Base-by-base conservation (phyloP, 2,888 invertebrate genomes). In the Parnassius orleans region DNA sequence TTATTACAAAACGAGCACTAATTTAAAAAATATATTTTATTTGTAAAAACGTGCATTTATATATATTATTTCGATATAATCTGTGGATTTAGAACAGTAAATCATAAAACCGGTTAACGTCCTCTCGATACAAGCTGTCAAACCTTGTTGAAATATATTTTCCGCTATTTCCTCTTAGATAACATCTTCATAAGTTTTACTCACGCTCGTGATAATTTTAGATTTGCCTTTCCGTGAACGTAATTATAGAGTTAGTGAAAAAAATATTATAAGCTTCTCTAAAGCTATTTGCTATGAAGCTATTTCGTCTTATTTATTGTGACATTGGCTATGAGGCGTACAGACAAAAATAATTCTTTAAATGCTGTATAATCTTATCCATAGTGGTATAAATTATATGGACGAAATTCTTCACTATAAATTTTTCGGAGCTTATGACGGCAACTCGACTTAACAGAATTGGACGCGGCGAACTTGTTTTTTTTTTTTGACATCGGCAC, bases 1-100 rank as follows among this genome's bases (percentile, higher is more conserved):
- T 42, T 42, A 10, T 14, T 10, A 53, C n/a, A 15, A 44, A 24
- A 52, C 33, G 24, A 46, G 42, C 54, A 48, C 55, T 60, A 48
- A 58, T 60, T 60, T 53, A 58, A 14, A 19, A 24, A 51, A 51
- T 9, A 11, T 52, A 42, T 52, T 33, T 15, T n/a, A 44, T 24
- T 50, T 2, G 5, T n/a, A 33, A 33, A 14, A 48, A 9, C 50
- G 10, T 43, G 11, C 24, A 24, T 10, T 50, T 10, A 43, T 15
- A 10, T 1, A 7, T n/a, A 24, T 24, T 24, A 7, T 24, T 33
- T 33, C 7, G 1, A 10, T 33, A 11, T 54, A 44, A 19, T 44
- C 14, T 33, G 15, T 33, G 47, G 53, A 9, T n/a, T 15, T 58
- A 14, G 14, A 24, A 19, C 43, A 19, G 52, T 44, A 58, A 14